These are phyloP conservation scores for Oreotragus oreotragus DNA, from an alignment of 2,113 vertebrate genomes.

Conservation along the genomic window DNA sequence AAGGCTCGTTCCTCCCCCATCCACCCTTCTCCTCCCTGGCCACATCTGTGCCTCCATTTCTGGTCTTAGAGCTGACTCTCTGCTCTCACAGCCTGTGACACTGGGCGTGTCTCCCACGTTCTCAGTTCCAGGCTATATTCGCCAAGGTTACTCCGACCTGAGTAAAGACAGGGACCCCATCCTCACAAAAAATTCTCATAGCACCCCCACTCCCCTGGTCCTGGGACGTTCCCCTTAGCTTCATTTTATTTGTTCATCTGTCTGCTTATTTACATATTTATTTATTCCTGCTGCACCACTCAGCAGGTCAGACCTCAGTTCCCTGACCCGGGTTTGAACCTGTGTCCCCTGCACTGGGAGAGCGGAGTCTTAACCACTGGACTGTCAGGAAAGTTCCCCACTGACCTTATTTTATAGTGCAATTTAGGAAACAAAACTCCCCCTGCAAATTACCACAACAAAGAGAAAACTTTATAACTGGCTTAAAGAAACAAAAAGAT, in stretches of 20 bases:
- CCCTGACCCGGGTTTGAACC: not conserved
- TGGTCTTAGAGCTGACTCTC: not conserved
- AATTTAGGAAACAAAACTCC: not conserved
- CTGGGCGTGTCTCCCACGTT: not conserved
- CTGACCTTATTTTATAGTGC: not conserved
- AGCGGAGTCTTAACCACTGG: not conserved
- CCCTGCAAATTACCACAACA: not conserved
- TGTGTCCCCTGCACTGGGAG: not conserved
- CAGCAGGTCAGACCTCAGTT: not conserved
- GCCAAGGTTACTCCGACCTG: not conserved
- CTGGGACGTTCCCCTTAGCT: not conserved
- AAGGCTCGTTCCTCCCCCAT: not conserved
- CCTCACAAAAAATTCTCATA: not conserved
- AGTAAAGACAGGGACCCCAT: not conserved
- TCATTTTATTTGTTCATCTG: not conserved
- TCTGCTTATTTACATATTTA: not conserved
- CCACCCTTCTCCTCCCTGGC: not conserved
- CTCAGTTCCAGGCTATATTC: not conserved
- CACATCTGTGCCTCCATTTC: rapidly evolving
- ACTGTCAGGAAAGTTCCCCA: not conserved
- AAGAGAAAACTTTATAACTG: not conserved
- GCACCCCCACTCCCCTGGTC: not conserved
- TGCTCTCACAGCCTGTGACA: not conserved
- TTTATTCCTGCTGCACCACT: not conserved
- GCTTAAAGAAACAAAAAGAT: not conserved